Evolutionary conservation across 2,113 vertebrate genomes (phyloP), one percentile per base, ranked within the genome.

Genomic region (Archocentrus centrarchus): DNA sequence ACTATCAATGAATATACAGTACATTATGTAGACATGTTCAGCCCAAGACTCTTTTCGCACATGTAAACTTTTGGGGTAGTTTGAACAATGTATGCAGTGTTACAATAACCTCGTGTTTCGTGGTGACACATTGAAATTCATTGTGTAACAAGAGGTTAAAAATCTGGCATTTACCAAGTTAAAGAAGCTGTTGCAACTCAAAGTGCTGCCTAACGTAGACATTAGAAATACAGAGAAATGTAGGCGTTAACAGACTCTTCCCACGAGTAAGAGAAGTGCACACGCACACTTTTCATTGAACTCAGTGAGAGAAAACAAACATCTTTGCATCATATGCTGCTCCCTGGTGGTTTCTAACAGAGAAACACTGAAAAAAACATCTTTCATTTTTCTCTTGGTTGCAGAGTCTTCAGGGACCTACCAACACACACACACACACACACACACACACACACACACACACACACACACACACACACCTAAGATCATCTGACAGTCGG

Each of bases 361-460:
- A 79, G 59, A 86, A 39, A 83, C 14, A 75, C 73, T 30, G 30
- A 83, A 50, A 55, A 88, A 80, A 22, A 11, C 27, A 17, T 68
- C 78, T 84, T 83, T 86, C 62, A 76, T 81, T 83, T 84, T 81
- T 75, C 83, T 82, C 44, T 82, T 85, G 50, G n/a, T 62, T 85
- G 44, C 20, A 61, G 64, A 47, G 57, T 85, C 86, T 55, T 80
- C 27, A 58, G 62, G 24, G 57, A 83, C 80, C 11, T 44, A 41
- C 17, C 24, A 24, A 61, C 55, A 76, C 39, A 66, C 78, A 55
- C 14, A 32, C 62, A 78, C 58, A n/a, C 62, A 79, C 61, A n/a
- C 57, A 79, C 63, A 57, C 20, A 9, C 18, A 57, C 53, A 62
- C 15, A 11, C 81, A 75, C 86, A 55, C 37, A 35, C 53, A 22